A percentile compares a stretch with the other conserved stretches of the same genome.
phyloP scores from a whole-genome alignment of 1,140 invertebrate genomes.

The Acromyrmex heyeri region DNA sequence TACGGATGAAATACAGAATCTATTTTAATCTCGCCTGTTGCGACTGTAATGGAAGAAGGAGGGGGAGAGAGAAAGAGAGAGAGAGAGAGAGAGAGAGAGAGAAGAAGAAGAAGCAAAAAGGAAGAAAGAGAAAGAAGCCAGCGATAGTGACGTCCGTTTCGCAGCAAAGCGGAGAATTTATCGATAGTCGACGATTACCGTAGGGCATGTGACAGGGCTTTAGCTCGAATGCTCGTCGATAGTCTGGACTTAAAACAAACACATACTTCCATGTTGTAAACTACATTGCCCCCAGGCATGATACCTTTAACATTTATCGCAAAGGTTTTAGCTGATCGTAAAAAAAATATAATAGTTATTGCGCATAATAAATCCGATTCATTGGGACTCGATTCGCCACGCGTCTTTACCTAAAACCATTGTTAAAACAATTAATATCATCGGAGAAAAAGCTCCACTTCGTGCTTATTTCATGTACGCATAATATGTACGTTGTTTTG shows the following conservation, averaged over 20 bases:
- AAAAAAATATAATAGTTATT: not conserved
- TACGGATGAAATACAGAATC: not conserved
- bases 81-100: too few species aligned
- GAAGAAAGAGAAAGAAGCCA: not conserved
- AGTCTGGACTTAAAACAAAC: not conserved
- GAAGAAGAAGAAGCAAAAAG: not conserved
- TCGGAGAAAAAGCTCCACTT: not conserved
- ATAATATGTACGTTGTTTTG: not conserved
- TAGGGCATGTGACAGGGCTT: not conserved
- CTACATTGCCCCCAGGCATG: not conserved
- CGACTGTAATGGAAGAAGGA: not conserved
- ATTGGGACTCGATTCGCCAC: not conserved
- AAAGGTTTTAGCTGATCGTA: not conserved
- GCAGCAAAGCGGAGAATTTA: not conserved
- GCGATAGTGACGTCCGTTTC: conserved; percentile 23
- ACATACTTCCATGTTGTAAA: not conserved
- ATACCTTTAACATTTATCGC: conserved; percentile 13
- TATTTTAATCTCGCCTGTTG: conserved; percentile 8
- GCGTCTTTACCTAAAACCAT: not conserved
- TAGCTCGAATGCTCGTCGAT: not conserved
- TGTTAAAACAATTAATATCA: not conserved
- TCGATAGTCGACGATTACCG: not conserved
- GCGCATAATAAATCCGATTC: not conserved
- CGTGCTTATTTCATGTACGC: not conserved
- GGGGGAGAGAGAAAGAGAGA: not conserved